Evolutionary conservation across 2,797 vertebrate genomes (phyloP), one percentile per base, ranked within the genome.

Genomic region (Champsocephalus esox): DNA sequence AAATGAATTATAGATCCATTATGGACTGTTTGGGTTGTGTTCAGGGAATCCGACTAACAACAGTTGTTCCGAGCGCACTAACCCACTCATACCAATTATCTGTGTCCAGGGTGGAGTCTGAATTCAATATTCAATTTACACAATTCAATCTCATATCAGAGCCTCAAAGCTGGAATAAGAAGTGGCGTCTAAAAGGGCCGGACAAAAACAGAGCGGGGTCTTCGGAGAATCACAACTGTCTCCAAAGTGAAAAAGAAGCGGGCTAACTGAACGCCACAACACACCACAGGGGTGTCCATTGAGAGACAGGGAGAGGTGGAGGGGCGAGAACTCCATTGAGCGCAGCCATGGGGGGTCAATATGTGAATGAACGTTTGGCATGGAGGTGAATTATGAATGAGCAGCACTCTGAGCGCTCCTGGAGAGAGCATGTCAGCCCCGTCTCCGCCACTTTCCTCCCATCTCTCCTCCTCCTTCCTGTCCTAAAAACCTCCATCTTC

Each of bases 301-400:
- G 90, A 90, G 87, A 92, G 89, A 83, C 82, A 44, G 77, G 51
- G 58, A 79, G 90, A 88, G 89, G 86, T 79, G 87, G 84, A 86
- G 91, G 89, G 92, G 88, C 67, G 70, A 89, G 90, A 83, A 83
- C 88, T 92, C 89, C 87, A 92, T 89, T 93, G 91, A 93, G 91
- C 77, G 66, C 72, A 83, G 89, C 81, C 81, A 83, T 88, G 89
- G 92, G 92, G 92, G 92, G 90, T 90, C 91, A 86, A 88, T 87
- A 92, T 92, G 89, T 94, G 93, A 94, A 93, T 93, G 93, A 93
- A 88, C 82, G 84, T 85, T 92, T 88, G 92, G 90, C 85, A 87
- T 71, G 80, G 87, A 92, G 90, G 92, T 93, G 91, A 94, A 94
- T 93, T 93, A 94, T 94, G 92, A 93, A 93, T 92, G 93, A 93